Percentiles rank a stretch among this genome's conserved stretches.
Conservation (phyloP, 2,888 invertebrate species). For the Terebella lapidaria region DNA sequence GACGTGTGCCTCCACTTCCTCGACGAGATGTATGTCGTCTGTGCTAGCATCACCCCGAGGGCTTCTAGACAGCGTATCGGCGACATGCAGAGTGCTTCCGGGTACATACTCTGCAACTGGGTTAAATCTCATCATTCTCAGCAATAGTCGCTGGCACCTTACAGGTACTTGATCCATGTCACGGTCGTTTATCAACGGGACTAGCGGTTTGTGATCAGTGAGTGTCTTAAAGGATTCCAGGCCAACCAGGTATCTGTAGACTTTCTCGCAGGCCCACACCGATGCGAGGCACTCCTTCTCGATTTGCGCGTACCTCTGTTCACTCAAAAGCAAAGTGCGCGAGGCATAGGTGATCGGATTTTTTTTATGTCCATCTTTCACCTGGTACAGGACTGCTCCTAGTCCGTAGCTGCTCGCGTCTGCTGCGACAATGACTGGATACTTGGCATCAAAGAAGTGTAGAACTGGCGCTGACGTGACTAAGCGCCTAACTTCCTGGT, state of each 20-base stretch:
- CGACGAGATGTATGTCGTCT: background rate
- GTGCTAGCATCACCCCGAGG: background rate
- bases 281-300: no score
- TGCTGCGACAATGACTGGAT: background rate
- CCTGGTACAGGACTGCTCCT: background rate
- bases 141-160: background rate
- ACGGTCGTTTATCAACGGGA: background rate
- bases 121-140: constrained; percentile 1
- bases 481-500: background rate
- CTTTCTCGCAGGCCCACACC: background rate
- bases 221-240: background rate
- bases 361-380: background rate
- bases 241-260: background rate
- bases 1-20: background rate
- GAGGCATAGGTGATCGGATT: background rate
- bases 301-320: background rate
- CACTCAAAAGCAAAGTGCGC: background rate
- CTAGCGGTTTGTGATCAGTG: background rate
- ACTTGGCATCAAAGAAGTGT: background rate
- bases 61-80: background rate
- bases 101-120: background rate
- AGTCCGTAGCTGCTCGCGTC: background rate
- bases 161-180: background rate
- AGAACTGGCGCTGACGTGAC: background rate
- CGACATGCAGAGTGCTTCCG: background rate